Evolutionary conservation across 2,888 invertebrate species (phyloP).

Genomic region (Calameuta idolon): DNA sequence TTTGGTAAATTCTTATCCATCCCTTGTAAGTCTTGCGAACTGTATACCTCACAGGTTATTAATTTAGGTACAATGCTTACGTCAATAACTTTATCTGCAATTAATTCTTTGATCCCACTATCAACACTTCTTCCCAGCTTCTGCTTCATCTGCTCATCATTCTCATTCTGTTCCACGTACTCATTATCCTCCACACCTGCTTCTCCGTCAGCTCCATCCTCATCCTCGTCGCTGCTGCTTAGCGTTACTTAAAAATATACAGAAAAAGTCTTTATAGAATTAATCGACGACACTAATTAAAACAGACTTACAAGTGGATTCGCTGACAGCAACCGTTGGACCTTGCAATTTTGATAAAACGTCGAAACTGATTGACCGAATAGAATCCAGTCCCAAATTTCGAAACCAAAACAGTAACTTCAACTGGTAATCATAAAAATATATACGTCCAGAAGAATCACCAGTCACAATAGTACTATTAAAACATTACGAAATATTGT

Average conservation of each 20-base stretch:
- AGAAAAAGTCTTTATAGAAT: not conserved
- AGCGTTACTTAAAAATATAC: not conserved
- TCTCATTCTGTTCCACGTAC: not conserved
- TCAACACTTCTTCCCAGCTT: not conserved
- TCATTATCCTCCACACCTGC: not conserved
- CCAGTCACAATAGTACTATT: conserved; percentile 71
- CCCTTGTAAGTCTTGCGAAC: not conserved
- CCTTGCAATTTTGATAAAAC: conserved; percentile 36
- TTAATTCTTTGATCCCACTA: not conserved
- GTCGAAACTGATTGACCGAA: conserved; percentile 71
- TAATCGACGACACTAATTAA: not conserved
- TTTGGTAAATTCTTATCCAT: conserved; percentile 12
- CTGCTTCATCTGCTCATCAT: not conserved
- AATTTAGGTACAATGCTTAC: conserved; percentile 5
- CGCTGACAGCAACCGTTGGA: conserved; percentile 15
- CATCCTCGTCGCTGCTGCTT: conserved; percentile 7
- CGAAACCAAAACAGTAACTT: conserved; percentile 72
- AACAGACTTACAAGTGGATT: conserved; percentile 11
- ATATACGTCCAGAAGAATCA: conserved; percentile 70
- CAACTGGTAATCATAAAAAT: conserved; percentile 73
- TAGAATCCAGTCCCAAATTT: conserved; percentile 67
- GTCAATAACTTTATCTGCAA: not conserved
- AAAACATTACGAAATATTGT: not conserved
- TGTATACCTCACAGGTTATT: not conserved
- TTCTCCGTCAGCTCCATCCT: conserved; percentile 6